Percentiles rank a stretch among this genome's conserved stretches.
Conservation (phyloP, 2,888 invertebrate genomes). For the Spatulosminthurus flaviceps region DNA sequence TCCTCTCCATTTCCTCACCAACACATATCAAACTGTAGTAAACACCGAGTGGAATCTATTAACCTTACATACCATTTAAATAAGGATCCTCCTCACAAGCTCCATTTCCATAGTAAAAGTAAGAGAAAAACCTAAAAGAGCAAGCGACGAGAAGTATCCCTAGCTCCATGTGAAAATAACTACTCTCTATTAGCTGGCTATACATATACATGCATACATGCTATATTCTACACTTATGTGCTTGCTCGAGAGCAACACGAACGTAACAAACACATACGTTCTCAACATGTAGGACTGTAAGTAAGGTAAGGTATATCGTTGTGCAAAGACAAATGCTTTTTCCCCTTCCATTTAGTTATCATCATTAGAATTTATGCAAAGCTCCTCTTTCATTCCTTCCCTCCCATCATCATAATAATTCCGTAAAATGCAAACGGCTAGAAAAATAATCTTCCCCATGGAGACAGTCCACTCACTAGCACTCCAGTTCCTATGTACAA, state of each 20-base stretch:
- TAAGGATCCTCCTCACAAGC: too few species aligned
- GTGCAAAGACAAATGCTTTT: neutral
- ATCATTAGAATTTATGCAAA: slow-evolving; percentile 18
- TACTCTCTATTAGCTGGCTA: too few species aligned
- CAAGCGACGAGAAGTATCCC: too few species aligned
- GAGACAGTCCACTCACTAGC: neutral
- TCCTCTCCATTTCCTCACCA: slow-evolving; percentile 13
- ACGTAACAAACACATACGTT: too few species aligned
- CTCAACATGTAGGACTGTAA: too few species aligned
- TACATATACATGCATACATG: slow-evolving; percentile 1
- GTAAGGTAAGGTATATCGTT: neutral
- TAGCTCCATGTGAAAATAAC: too few species aligned
- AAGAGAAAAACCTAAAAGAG: too few species aligned
- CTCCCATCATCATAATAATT: slow-evolving; percentile 11
- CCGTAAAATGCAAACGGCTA: neutral
- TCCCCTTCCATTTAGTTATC: slow-evolving; percentile 18
- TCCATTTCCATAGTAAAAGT: too few species aligned
- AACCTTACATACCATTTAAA: too few species aligned
- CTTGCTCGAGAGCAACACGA: too few species aligned
- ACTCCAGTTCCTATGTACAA: neutral
- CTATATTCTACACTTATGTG: neutral
- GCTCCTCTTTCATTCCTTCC: neutral
- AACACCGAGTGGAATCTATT: slow-evolving; percentile 23
- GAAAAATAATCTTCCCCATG: slow-evolving; percentile 2
- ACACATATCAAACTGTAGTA: neutral